Percentiles rank a stretch among this genome's conserved stretches.
Evolutionary conservation across 2,888 invertebrate genomes (phyloP).

Genomic region (Harpalus rubripes): DNA sequence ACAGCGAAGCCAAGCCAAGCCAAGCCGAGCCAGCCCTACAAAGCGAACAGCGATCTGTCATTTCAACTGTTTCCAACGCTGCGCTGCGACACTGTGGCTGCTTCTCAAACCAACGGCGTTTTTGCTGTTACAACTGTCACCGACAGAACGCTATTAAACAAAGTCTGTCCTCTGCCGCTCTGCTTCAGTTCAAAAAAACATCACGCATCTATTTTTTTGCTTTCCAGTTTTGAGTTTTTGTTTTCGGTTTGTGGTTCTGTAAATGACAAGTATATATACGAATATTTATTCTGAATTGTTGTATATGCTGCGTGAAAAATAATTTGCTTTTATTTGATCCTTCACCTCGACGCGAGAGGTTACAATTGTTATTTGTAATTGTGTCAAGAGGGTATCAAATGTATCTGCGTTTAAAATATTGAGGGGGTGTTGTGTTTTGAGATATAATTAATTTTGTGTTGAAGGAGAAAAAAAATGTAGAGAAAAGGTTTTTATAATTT

Average conservation of each 20-base stretch:
- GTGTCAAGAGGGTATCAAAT: constrained; percentile 14
- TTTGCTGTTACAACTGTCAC: constrained; percentile 69
- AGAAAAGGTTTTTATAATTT: neutral
- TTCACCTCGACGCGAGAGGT: constrained; percentile 1
- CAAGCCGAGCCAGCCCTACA: constrained; percentile 16
- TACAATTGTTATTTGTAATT: neutral
- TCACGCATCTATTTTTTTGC: constrained; percentile 65
- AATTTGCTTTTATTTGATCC: constrained; percentile 54
- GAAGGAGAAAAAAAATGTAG: neutral
- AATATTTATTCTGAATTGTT: constrained; percentile 49
- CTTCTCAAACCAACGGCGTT: constrained; percentile 57
- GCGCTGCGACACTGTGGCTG: constrained; percentile 46
- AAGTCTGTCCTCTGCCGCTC: constrained; percentile 65
- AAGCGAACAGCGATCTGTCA: constrained; percentile 63
- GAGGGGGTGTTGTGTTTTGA: neutral
- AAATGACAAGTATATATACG: constrained; percentile 65
- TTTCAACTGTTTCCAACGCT: constrained; percentile 64
- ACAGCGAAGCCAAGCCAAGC: constrained; percentile 9
- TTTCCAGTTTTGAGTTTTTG: constrained; percentile 60
- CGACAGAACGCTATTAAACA: constrained; percentile 70
- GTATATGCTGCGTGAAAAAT: constrained; percentile 37
- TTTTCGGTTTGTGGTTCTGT: constrained; percentile 58
- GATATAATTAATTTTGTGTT: neutral
- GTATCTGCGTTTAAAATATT: neutral
- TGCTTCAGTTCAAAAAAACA: constrained; percentile 56